Conservation (phyloP, 2,797 vertebrate genomes). For the Peromyscus attwateri region DNA sequence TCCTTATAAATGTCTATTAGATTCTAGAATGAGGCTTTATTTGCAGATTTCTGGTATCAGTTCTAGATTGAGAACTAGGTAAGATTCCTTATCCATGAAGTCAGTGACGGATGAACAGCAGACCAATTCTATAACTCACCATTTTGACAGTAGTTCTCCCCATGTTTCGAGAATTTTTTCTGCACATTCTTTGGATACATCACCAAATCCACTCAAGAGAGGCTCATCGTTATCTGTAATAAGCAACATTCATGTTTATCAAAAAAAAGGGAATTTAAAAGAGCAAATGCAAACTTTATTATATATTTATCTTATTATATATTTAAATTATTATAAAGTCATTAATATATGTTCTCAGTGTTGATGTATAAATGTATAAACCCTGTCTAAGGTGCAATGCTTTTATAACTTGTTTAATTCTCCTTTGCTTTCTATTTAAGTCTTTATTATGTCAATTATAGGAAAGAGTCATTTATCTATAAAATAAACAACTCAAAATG, state of each 20-base stretch:
- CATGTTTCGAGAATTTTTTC: constrained; percentile 99
- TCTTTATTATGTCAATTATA: background rate
- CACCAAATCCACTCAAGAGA: constrained; percentile 97
- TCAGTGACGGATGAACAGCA: constrained; percentile 23
- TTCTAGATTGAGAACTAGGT: constrained; percentile 29
- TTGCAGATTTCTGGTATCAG: background rate
- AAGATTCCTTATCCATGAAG: constrained; percentile 16
- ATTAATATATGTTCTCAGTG: constrained; percentile 35
- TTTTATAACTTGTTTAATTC: constrained; percentile 43
- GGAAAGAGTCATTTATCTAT: constrained; percentile 37
- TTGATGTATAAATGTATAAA: constrained; percentile 43
- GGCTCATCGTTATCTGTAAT: constrained; percentile 97
- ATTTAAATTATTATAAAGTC: background rate
- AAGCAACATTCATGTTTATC: constrained; percentile 55
- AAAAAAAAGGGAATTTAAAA: constrained; percentile 38
- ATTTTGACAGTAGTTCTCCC: constrained; percentile 98
- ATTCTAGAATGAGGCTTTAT: background rate
- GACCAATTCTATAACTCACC: constrained; percentile 90
- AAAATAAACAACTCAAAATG: constrained; percentile 47
- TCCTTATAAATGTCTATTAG: constrained; percentile 23
- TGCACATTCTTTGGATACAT: constrained; percentile 99
- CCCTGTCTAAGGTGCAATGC: background rate
- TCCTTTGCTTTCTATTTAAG: constrained; percentile 26
- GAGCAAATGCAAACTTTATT: constrained; percentile 59
- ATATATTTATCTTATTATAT: background rate